Base-by-base conservation (phyloP, 1,140 invertebrate genomes). In the Pentalonia nigronervosa region DNA sequence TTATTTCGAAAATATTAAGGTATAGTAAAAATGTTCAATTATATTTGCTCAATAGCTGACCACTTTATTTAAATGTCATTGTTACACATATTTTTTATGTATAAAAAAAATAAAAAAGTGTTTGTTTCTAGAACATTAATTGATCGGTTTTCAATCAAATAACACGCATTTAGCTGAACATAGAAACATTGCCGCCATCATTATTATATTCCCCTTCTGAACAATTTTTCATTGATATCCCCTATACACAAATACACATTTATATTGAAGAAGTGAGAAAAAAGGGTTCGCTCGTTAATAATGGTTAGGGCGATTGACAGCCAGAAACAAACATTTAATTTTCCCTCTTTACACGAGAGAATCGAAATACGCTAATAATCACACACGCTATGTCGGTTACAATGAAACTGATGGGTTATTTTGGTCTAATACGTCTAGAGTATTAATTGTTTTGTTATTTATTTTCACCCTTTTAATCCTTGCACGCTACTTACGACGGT, bases 231-330 rank as follows among this genome's bases (percentile, higher is more conserved):
- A 81, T 91, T 81, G 60, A 81, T 91, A 34, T 48, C 7, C 67
- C 47, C 9, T 9, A 8, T 17, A 41, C 50, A 90, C 53, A 41
- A 53, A 36, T 45, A 90, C 34, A n/a, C 36, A 50, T 25, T 81
- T 47, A 11, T 50, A 91, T 48, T 34, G 30, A 23, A 81, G 25
- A 50, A 76, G 67, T 34, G 90, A 41, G 47, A 91, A 91, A 81
- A 90, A 60, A 81, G 34, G 90, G 67, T 47, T 23, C 30, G 67
- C 47, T 84, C 91, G 23, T 92, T 92, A 92, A 92, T 92, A 81
- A 92, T 92, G 47, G 47, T 92, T 83, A 92, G 47, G 6, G 4
- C 91, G 14, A 92, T 92, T 76, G 67, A 92, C 91, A 84, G 30
- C 34, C n/a, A 81, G n/a, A 83, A 48, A 50, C 76, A 41, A 84